Evolutionary conservation across 2,888 invertebrate species (phyloP).

Genomic region (Cynaeus angustus): DNA sequence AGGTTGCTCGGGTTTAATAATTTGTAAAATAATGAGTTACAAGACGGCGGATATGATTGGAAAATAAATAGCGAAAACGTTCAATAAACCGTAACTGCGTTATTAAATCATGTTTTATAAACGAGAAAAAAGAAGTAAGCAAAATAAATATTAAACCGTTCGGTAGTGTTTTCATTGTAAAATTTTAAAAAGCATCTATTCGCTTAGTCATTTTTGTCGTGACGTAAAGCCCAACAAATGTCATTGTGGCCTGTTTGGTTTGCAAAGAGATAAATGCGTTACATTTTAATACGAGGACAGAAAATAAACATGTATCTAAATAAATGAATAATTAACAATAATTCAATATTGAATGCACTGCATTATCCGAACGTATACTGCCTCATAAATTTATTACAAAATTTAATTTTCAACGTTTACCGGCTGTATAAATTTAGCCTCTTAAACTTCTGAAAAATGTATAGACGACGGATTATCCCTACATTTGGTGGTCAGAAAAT

Average conservation of each 20-base stretch:
- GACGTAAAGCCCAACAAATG: background rate
- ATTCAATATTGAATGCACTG: constrained; percentile 20
- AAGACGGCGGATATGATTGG: background rate
- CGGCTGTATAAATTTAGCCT: constrained; percentile 13
- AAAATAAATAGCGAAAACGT: background rate
- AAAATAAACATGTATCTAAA: constrained; percentile 10
- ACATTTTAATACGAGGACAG: background rate
- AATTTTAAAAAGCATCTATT: too few relatives aligned
- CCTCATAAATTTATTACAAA: constrained; percentile 16
- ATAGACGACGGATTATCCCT: background rate
- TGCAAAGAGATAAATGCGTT: background rate
- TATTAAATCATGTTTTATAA: too few relatives aligned
- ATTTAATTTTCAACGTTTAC: constrained; percentile 14
- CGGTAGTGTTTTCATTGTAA: too few relatives aligned
- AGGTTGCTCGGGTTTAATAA: constrained; percentile 9
- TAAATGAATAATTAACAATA: constrained; percentile 16
- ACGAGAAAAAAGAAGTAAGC: too few relatives aligned
- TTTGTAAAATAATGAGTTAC: constrained; percentile 14
- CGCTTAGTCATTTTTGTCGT: background rate
- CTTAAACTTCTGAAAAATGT: constrained; percentile 10
- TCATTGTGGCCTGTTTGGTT: background rate
- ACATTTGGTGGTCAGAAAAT: background rate
- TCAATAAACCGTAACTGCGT: too few relatives aligned
- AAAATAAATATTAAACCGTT: too few relatives aligned
- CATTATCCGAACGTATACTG: constrained; percentile 19